Base-by-base conservation (phyloP, 2,797 vertebrate genomes). In the Lepilemur septentrionalis region DNA sequence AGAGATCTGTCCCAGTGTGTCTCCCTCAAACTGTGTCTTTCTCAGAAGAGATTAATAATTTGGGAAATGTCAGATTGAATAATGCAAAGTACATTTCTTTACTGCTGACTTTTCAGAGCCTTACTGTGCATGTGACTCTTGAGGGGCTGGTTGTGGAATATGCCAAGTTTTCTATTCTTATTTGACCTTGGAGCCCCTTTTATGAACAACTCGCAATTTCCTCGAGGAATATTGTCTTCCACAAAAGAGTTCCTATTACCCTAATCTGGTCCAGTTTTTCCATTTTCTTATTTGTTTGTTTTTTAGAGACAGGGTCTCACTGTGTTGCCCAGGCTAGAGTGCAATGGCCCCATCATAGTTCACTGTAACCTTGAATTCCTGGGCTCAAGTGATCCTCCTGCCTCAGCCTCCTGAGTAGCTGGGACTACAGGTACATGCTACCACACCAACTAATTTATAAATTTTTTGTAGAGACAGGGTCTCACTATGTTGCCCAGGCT, bases 1-100 rank as follows among this genome's bases (percentile, higher is more conserved):
- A 38, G 76, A 81, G 38, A 81, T 88, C 14, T 88, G 15, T 90
- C 67, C 61, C 7, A 46, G 1, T 92, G 52, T 95, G 41, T 95
- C 83, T 89, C 38, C 48, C 50, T 78, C 48, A 91, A 87, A 52
- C 18, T 73, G 12, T 81, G 30, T 81, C 13, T 85, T 90, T 43
- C 88, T 84, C 67, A 95, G 61, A 85, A 80, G 32, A 89, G 50
- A 90, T 72, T 92, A 90, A 63, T 95, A 92, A 81, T 81, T 69
- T 94, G n/a, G 15, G 72, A 52, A 92, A 92, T 50, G 52, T 92
- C 43, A 75, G 61, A 41, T 59, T 3, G 13, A 85, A 61, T 83
- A 72, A 76, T 82, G 25, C 9, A 61, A 67, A 88, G 52, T 83
- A 63, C 25, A 30, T 91, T 73, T 78, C 46, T 78, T 70, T 92